phyloP scores from a whole-genome alignment of 2,113 vertebrate genomes.

The Melierax canorus region DNA sequence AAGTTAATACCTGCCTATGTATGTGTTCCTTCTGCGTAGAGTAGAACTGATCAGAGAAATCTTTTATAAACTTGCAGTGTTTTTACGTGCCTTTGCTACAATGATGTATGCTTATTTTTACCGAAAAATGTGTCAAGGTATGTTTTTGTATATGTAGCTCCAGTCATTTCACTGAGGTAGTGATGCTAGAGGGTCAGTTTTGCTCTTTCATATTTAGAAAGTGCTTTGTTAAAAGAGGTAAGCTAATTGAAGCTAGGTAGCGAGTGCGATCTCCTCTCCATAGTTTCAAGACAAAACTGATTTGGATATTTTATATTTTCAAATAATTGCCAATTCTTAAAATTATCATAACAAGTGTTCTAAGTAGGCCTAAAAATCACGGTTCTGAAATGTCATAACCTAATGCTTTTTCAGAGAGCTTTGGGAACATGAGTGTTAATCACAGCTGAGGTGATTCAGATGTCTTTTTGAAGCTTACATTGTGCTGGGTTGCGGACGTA shows the following conservation, averaged over 20 bases:
- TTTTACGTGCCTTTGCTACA: neutral
- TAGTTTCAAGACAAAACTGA: neutral
- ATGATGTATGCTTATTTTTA: neutral
- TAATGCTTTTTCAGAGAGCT: neutral
- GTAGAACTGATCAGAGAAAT: neutral
- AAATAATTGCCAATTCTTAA: neutral
- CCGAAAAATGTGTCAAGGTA: neutral
- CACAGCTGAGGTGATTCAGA: neutral
- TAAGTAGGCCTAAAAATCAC: neutral
- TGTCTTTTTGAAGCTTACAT: neutral
- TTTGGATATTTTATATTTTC: neutral
- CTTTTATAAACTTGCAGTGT: neutral
- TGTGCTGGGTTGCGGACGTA: rapidly evolving
- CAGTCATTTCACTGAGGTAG: neutral
- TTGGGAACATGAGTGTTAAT: neutral
- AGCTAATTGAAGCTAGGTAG: neutral
- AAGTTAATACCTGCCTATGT: neutral
- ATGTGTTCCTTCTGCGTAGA: neutral
- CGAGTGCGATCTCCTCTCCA: neutral
- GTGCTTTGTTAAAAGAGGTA: neutral
- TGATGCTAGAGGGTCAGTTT: neutral
- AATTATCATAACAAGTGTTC: neutral
- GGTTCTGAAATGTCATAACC: neutral
- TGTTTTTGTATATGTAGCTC: neutral
- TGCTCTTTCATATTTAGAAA: neutral